Conservation (phyloP, 1,140 invertebrate genomes). For the Diploscapter pachys region DNA sequence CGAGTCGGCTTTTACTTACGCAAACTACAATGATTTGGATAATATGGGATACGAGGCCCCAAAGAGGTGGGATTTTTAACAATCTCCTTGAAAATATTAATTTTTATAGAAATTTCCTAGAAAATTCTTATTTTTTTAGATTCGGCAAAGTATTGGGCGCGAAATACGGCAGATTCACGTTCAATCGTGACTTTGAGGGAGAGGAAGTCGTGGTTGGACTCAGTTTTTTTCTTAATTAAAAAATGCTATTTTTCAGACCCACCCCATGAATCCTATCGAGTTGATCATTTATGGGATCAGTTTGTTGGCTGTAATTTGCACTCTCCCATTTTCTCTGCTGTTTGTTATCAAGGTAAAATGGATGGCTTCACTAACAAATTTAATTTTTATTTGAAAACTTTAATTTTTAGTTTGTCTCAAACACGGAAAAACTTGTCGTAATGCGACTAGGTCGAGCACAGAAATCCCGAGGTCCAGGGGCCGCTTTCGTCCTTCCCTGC, state of each 20-base stretch:
- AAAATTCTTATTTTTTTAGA: constrained; percentile 18
- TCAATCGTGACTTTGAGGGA: constrained; percentile 15
- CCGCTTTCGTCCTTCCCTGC: constrained; percentile 37
- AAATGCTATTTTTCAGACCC: constrained; percentile 18
- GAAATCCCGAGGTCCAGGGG: constrained; percentile 36
- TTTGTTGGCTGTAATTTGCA: constrained; percentile 22
- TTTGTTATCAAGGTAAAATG: constrained; percentile 8
- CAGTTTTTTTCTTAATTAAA: constrained; percentile 3
- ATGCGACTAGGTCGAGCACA: constrained; percentile 39
- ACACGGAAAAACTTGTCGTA: constrained; percentile 33
- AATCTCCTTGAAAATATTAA: not conserved
- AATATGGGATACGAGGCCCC: constrained; percentile 40
- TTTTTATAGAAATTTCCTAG: constrained; percentile 16
- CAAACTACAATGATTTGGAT: constrained; percentile 38
- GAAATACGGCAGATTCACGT: constrained; percentile 32
- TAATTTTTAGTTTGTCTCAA: constrained; percentile 36
- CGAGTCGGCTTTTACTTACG: constrained; percentile 37
- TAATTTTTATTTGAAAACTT: too few relatives aligned
- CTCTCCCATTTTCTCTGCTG: constrained; percentile 39
- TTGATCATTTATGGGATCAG: constrained; percentile 27
- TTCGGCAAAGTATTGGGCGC: constrained; percentile 18
- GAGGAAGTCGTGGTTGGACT: constrained; percentile 19
- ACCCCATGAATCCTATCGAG: constrained; percentile 26
- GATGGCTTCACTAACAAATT: constrained; percentile 11
- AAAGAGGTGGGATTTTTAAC: constrained; percentile 9